phyloP scores from a whole-genome alignment of 2,797 vertebrate genomes.

The Staurois parvus region DNA sequence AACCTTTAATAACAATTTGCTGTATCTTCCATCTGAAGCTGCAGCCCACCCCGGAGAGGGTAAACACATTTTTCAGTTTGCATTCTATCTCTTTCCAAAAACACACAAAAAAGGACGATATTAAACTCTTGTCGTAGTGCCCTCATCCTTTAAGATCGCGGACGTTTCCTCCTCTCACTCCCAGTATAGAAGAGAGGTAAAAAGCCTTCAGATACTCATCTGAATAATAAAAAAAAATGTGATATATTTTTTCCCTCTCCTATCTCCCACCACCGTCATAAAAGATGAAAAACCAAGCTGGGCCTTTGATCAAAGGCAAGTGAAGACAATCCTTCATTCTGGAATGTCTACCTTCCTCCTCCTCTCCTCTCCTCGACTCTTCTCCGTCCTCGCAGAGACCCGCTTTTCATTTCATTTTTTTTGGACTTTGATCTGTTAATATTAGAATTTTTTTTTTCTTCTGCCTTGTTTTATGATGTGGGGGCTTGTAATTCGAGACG shows the following conservation, averaged over 20 bases:
- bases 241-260: conserved; percentile 55
- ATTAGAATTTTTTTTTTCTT: conserved; percentile 33
- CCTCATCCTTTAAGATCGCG: conserved; percentile 21
- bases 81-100: conserved; percentile 29
- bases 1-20: background rate
- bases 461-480: conserved; percentile 46
- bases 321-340: conserved; percentile 59
- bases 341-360: conserved; percentile 61
- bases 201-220: conserved; percentile 54
- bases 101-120: conserved; percentile 12
- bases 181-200: conserved; percentile 37
- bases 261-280: conserved; percentile 62
- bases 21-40: background rate
- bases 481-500: conserved; percentile 53
- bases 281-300: conserved; percentile 59
- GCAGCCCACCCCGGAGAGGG: conserved; percentile 18
- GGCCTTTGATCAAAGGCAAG: conserved; percentile 56
- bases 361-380: conserved; percentile 40
- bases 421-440: conserved; percentile 58
- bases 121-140: conserved; percentile 26
- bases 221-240: conserved; percentile 59
- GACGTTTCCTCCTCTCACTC: conserved; percentile 53
- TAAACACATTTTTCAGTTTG: background rate
- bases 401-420: conserved; percentile 47
- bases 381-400: conserved; percentile 43